phyloP scores from a whole-genome alignment of 2,113 vertebrate genomes.

The Albula glossodonta region DNA sequence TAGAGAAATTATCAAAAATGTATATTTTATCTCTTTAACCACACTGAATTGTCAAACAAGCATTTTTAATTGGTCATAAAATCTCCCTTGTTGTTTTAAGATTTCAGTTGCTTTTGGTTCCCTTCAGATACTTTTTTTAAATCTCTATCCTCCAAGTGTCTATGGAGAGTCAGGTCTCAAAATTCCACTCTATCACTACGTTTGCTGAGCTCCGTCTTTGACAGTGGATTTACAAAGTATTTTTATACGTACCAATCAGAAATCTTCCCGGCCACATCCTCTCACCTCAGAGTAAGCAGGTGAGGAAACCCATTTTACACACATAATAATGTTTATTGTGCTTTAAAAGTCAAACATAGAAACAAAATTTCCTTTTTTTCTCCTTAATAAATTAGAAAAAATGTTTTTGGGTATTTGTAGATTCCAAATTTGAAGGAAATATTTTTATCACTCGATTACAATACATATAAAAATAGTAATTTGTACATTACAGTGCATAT shows the following conservation, averaged over 20 bases:
- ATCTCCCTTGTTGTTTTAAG: no score
- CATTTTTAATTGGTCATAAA: no score
- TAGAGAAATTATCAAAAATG: no score
- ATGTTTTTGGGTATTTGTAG: not conserved
- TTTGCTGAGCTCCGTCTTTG: no score
- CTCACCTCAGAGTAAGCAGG: not conserved
- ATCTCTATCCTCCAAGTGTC: no score
- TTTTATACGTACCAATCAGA: not conserved
- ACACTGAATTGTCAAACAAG: no score
- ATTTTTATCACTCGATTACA: not conserved
- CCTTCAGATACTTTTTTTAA: no score
- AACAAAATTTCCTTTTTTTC: not conserved
- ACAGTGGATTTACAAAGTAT: not conserved
- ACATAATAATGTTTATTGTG: not conserved
- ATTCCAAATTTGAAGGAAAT: not conserved
- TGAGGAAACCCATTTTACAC: not conserved
- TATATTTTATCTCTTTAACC: no score
- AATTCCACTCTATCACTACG: no score
- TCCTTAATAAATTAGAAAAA: slow-evolving; percentile 10
- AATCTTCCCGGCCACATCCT: not conserved
- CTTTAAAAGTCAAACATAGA: not conserved
- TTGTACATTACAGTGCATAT: slow-evolving; percentile 18
- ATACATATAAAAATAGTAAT: slow-evolving; percentile 14
- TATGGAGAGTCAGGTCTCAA: no score
- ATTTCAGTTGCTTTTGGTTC: no score